Evolutionary conservation across 2,113 vertebrate genomes (phyloP).

Genomic region (Grammomys surdaster): DNA sequence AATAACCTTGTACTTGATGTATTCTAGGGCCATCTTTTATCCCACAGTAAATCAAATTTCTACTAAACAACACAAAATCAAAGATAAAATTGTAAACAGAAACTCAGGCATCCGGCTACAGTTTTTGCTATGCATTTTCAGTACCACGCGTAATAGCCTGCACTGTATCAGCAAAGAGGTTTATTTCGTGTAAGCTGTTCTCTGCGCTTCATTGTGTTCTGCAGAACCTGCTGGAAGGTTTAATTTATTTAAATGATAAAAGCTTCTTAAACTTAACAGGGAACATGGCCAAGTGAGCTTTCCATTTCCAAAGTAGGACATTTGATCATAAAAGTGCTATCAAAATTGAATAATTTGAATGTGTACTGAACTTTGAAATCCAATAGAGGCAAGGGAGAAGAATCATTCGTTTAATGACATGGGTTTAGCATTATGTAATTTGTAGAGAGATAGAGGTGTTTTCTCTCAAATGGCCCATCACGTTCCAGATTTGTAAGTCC

Average conservation of each 20-base stretch:
- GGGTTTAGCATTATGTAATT: constrained; percentile 58
- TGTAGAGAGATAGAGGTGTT: neutral
- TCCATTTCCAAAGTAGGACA: constrained; percentile 68
- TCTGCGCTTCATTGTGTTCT: constrained; percentile 70
- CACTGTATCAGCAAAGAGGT: constrained; percentile 60
- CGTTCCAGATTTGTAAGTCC: constrained; percentile 35
- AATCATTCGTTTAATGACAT: constrained; percentile 67
- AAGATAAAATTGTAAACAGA: constrained; percentile 39
- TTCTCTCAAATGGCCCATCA: constrained; percentile 46
- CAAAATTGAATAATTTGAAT: constrained; percentile 64
- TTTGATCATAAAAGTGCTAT: constrained; percentile 67
- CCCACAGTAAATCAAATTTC: constrained; percentile 45
- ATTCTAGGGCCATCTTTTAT: neutral
- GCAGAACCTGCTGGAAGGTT: constrained; percentile 72
- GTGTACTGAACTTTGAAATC: constrained; percentile 71
- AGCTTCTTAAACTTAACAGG: constrained; percentile 81
- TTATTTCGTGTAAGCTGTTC: constrained; percentile 79
- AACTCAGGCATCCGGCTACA: neutral
- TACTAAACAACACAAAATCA: constrained; percentile 31
- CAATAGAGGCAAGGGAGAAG: constrained; percentile 60
- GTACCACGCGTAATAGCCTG: constrained; percentile 25
- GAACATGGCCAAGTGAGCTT: constrained; percentile 66
- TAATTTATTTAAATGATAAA: constrained; percentile 85
- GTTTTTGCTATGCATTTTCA: constrained; percentile 20
- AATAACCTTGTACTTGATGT: neutral